Base-by-base conservation (phyloP, 2,113 vertebrate genomes). In the Girardinichthys multiradiatus region DNA sequence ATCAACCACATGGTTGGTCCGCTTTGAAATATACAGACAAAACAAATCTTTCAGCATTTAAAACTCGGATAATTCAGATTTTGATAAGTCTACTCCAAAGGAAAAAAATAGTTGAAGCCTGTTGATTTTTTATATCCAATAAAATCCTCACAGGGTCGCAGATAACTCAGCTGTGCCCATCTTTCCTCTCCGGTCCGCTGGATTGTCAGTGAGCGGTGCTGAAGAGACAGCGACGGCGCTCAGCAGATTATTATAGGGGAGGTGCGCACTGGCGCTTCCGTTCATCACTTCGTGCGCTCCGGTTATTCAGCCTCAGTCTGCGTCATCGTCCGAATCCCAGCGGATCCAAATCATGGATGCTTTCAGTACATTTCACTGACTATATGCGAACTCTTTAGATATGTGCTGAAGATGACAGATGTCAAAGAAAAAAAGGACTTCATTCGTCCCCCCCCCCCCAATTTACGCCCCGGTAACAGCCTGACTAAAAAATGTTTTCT, bases 191-290 rank as follows among this genome's bases (percentile, higher is more conserved):
- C 48, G 19, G 19, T 33, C 35, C 80, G 73, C 21, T 72, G 85
- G 79, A 59, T 72, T 77, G 83, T 82, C 85, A 85, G 76, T 77
- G 85, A 83, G 85, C 67, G 89, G 82, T 90, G 90, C 91, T 88
- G 92, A 91, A 90, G 65, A 86, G 90, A 92, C 88, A 90, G 89
- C 82, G 72, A 80, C 75, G 76, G 80, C 81, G 90, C 82, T 84
- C 84, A 71, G 27, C 86, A 69, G 88, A 91, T 92, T 92, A 90
- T 89, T 76, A 88, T 81, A 88, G 33, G 81, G 80, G 87, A 89
- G 80, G 73, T 88, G 90, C 91, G 91, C 89, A 75, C 92, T 72
- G 81, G 82, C 79, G 83, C 83, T 84, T 89, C 90, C 85, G 91
- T 82, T 89, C 88, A 79, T 76, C 83, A 76, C 48, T 76, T 72